Base-by-base conservation (phyloP, 1,140 invertebrate species). In the Drosophila simulans region DNA sequence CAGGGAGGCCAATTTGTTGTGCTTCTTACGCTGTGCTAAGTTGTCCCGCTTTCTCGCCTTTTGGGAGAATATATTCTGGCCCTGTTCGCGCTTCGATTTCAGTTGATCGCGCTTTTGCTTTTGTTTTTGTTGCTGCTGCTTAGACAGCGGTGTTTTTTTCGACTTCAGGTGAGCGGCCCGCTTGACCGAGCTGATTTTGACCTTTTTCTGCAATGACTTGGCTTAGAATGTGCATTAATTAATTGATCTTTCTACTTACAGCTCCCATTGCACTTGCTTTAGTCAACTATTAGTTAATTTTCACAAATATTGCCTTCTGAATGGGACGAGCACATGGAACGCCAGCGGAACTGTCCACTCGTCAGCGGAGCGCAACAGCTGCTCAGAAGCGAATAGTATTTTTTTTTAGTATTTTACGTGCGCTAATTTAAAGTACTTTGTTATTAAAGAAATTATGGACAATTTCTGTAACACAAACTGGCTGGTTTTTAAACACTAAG, bases 111-210 rank as follows among this genome's bases (percentile, higher is more conserved):
- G 83, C 48, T 89, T 86, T 40, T 92, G 83, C 42, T 90, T 81
- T 11, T 79, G 54, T 42, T 91, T 92, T 43, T 91, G 81, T 72
- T 92, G 91, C 80, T 92, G 90, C 35, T 91, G 90, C 46, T 91
- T 91, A 8, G 65, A 71, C 3, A 82, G 62, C 54, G 82, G 91
- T n/a, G 77, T 78, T 57, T 92, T 92, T 43, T 92, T 91, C 3
- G 83, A 75, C 43, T 91, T 91, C 35, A 92, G 60, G 64, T 92
- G 91, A n/a, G 91, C 88, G 7, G 82, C 64, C 8, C 91, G 88
- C 57, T 92, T 92, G 12, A 91, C 91, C 3, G 84, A 54, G 51
- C 91, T 91, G 54, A 92, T 92, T 86, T 92, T 92, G 3, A 92
- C 89, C 51, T 92, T 92, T 91, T 92, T 92, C 90, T 92, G 25